Percentiles rank a stretch among this genome's conserved stretches.
phyloP scores from a whole-genome alignment of 2,888 invertebrate species.

The Linnaemya vulpina region DNA sequence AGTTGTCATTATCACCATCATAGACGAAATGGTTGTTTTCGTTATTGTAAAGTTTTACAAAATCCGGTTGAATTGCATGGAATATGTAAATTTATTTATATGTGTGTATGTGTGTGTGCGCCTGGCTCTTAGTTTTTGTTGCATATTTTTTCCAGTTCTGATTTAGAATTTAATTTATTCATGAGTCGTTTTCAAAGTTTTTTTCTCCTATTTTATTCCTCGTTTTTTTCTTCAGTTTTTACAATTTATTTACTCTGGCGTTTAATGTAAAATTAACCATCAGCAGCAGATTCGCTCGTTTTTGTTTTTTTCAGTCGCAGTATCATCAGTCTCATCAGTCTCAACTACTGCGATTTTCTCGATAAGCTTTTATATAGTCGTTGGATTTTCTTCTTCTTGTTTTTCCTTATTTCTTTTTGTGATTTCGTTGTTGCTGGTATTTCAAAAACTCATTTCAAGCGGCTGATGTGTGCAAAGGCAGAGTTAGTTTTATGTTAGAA shows the following conservation, averaged over 20 bases:
- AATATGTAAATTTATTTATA: constrained; percentile 25
- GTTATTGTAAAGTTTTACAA: constrained; percentile 28
- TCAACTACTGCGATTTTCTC: constrained; percentile 18
- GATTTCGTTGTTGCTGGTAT: constrained; percentile 25
- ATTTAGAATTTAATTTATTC: constrained; percentile 69
- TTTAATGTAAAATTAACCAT: constrained; percentile 56
- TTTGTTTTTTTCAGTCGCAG: constrained; percentile 4
- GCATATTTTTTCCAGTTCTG: constrained; percentile 35
- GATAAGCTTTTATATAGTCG: constrained; percentile 46
- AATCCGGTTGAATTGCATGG: constrained; percentile 50
- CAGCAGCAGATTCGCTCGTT: constrained; percentile 28
- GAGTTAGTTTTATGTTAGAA: no score
- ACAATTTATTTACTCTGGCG: constrained; percentile 63
- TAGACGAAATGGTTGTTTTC: background rate
- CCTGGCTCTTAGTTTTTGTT: background rate
- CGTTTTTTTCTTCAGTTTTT: background rate
- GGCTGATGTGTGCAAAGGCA: no score
- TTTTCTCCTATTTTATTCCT: background rate
- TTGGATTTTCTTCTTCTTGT: constrained; percentile 27
- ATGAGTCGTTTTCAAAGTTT: constrained; percentile 64
- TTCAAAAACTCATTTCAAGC: constrained; percentile 8
- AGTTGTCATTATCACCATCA: constrained; percentile 43
- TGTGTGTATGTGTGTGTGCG: background rate
- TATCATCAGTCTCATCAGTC: background rate
- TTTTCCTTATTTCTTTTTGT: background rate